phyloP scores from a whole-genome alignment of 2,797 vertebrate genomes.

The Tapera naevia region DNA sequence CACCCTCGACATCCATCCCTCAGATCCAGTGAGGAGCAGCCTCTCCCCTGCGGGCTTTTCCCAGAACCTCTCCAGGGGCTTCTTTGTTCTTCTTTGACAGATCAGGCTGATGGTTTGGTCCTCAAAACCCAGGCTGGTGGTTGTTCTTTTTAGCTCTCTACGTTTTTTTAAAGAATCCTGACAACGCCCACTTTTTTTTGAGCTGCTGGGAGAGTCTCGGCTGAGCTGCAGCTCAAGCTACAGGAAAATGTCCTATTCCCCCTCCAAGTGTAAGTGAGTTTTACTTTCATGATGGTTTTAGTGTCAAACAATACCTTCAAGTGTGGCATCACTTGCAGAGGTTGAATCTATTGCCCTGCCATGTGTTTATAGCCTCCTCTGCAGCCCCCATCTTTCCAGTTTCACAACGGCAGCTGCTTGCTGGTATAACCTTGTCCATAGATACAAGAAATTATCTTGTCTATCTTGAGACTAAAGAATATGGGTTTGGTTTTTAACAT shows the following conservation, averaged over 20 bases:
- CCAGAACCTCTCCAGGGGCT: not conserved
- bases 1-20: not conserved
- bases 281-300: not conserved
- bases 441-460: conserved; percentile 33
- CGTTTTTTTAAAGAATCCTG: not conserved
- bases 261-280: not conserved
- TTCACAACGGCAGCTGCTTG: not conserved
- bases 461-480: conserved; percentile 40
- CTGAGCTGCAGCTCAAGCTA: not conserved
- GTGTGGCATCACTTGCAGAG: not conserved
- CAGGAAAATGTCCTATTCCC: not conserved
- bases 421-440: not conserved
- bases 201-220: not conserved
- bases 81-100: not conserved
- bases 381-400: not conserved
- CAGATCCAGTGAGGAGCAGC: not conserved
- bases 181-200: not conserved
- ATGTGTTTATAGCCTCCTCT: not conserved
- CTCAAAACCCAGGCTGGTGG: not conserved
- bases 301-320: not conserved
- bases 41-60: not conserved
- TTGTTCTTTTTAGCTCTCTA: not conserved
- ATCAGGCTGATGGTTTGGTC: not conserved
- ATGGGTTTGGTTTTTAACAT: not conserved
- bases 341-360: not conserved